Evolutionary conservation across 2,888 invertebrate genomes (phyloP), one percentile per base, ranked within the genome.

Genomic region (Sesia bembeciformis): DNA sequence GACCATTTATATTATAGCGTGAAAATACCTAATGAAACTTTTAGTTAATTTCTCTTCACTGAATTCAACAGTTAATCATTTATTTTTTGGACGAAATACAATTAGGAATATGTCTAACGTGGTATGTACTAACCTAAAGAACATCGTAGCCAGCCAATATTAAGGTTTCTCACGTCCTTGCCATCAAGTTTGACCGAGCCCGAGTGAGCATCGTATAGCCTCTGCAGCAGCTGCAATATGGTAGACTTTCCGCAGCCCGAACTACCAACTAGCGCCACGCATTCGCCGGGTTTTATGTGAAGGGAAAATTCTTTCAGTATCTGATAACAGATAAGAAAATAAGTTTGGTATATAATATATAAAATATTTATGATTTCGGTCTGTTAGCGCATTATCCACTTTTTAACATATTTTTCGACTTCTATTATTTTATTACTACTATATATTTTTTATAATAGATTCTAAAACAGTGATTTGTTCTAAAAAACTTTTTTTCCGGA

Each of bases 231-330:
- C 66, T 96, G 95, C 51, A 96, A 81, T 53, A 94, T 91, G 0
- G 96, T 96, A 0, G 94, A 94, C 76, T 96, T 96, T 3, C 96
- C 96, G 72, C 95, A 95, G 0, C 96, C 96, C 6, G 93, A 94
- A 7, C 93, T 91, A 0, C 93, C 94, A 0, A 94, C 94, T 43
- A 95, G 78, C 0, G 94, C 95, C 3, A 95, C 93, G 41, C 93
- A 93, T 74, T 94, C 92, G 0, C 94, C 94, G 4, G 92, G 80
- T 62, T 91, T 91, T 39, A 94, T 90, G 51, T 90, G 89, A 51
- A 95, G 77, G 40, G 91, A 91, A 40, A 95, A 79, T 0, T 93
- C 95, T 72, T 93, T 92, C 0, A 96, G 81, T 40, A 96, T 91
- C 86, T 92, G 73, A 2, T 23, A 23, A 23, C 23, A 23, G 23